These are phyloP conservation scores for Heliconius hewitsoni DNA, from an alignment of 1,140 invertebrate genomes.

Conservation along the genomic window DNA sequence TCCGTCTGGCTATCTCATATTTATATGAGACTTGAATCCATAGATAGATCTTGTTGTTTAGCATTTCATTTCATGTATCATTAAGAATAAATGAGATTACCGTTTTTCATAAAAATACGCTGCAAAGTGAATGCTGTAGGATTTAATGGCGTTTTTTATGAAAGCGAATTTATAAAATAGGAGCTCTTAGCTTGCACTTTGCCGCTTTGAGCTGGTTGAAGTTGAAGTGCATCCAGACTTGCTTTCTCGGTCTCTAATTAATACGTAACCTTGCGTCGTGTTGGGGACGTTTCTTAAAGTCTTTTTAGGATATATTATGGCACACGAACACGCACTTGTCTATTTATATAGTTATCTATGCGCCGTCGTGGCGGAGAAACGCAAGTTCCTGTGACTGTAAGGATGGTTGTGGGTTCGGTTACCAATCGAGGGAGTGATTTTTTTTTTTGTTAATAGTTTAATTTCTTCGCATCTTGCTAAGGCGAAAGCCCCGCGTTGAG, in stretches of 20 bases:
- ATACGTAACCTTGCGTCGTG: constrained; percentile 6
- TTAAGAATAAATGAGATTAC: constrained; percentile 13
- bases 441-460: too few species aligned
- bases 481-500: too few species aligned
- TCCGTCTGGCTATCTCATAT: too few species aligned
- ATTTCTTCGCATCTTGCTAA: too few species aligned
- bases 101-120: constrained; percentile 19
- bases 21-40: too few species aligned
- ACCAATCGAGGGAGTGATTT: too few species aligned
- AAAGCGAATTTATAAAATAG: constrained; percentile 26
- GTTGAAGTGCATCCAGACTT: background rate
- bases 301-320: too few species aligned
- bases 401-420: too few species aligned
- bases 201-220: constrained; percentile 16
- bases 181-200: background rate
- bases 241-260: constrained; percentile 19
- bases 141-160: constrained; percentile 20
- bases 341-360: too few species aligned
- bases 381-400: too few species aligned
- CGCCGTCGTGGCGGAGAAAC: too few species aligned
- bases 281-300: background rate
- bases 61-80: background rate
- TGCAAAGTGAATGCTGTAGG: constrained; percentile 19
- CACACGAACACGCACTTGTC: too few species aligned
- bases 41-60: background rate